These are phyloP conservation scores for Meriones psammophilus DNA, from an alignment of 2,797 vertebrate genomes.

Conservation along the genomic window DNA sequence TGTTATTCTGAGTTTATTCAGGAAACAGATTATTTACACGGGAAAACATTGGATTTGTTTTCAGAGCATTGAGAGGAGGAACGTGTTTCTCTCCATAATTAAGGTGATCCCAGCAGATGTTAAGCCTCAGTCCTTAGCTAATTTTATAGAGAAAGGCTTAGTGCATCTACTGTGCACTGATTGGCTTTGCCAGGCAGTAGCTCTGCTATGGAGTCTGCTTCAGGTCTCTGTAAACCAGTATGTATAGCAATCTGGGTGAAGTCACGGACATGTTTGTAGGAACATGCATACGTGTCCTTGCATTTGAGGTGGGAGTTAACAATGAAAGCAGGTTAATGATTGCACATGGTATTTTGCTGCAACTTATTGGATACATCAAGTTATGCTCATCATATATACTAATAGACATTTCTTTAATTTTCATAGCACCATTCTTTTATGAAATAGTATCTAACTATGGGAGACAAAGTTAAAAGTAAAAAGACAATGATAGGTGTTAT, in stretches of 20 bases:
- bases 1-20: conserved; percentile 7
- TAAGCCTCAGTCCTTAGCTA: not conserved
- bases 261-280: not conserved
- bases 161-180: not conserved
- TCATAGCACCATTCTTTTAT: not conserved
- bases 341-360: not conserved
- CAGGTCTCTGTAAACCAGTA: not conserved
- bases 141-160: not conserved
- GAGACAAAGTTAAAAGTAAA: not conserved
- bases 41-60: not conserved
- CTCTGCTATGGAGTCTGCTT: not conserved
- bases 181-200: not conserved
- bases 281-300: not conserved
- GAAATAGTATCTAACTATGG: not conserved
- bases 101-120: not conserved
- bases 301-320: not conserved
- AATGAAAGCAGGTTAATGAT: not conserved
- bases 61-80: not conserved
- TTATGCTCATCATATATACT: not conserved
- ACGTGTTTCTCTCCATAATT: not conserved
- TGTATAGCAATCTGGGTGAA: not conserved
- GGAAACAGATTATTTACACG: not conserved
- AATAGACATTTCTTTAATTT: conserved; percentile 2
- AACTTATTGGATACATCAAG: not conserved
- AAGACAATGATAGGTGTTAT: not conserved